phyloP scores from a whole-genome alignment of 1,140 invertebrate genomes.

The Bursaphelenchus mucronatus region DNA sequence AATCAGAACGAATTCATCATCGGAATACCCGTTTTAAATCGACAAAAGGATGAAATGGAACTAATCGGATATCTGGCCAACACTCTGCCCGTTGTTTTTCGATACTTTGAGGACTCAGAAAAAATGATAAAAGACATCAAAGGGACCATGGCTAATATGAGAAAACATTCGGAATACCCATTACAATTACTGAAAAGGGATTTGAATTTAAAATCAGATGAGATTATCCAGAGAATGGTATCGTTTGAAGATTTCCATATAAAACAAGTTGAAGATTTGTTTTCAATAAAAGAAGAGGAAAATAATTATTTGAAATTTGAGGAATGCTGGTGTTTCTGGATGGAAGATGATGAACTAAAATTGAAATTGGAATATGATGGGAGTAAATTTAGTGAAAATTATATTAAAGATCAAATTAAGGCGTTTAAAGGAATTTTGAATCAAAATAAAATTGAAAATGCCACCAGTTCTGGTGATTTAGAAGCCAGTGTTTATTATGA shows the following conservation, averaged over 20 bases:
- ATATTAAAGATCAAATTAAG: not conserved
- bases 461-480: not conserved
- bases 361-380: slow-evolving; percentile 9
- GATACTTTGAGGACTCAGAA: not conserved
- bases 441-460: not conserved
- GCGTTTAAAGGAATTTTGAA: not conserved
- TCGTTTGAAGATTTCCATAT: slow-evolving; percentile 30
- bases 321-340: slow-evolving; percentile 21
- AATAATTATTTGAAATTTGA: slow-evolving; percentile 24
- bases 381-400: not conserved
- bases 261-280: not conserved
- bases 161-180: slow-evolving; percentile 21
- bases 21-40: slow-evolving; percentile 30
- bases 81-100: slow-evolving; percentile 18
- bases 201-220: slow-evolving; percentile 18
- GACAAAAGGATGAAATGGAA: not conserved
- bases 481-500: too few relatives aligned
- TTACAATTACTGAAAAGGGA: slow-evolving; percentile 19
- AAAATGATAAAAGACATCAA: slow-evolving; percentile 24
- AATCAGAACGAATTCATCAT: slow-evolving; percentile 21
- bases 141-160: slow-evolving; percentile 15
- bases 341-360: slow-evolving; percentile 2
- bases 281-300: slow-evolving; percentile 8
- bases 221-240: slow-evolving; percentile 29
- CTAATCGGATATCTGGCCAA: slow-evolving; percentile 33